Evolutionary conservation across 2,113 vertebrate genomes (phyloP).

Genomic region (Eurypyga helias): DNA sequence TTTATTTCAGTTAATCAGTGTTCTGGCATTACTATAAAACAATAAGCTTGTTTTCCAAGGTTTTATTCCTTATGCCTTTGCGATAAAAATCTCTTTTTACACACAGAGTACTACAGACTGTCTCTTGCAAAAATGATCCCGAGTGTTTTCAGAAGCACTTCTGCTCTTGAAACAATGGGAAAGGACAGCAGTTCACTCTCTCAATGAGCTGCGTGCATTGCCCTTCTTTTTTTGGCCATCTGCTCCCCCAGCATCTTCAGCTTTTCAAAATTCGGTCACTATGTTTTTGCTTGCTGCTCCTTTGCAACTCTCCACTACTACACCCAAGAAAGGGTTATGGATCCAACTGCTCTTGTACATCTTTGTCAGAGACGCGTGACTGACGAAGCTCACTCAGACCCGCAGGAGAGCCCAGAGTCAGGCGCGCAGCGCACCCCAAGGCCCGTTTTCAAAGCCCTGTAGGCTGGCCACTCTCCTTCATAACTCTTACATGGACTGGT

Average conservation of each 20-base stretch:
- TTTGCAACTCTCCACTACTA: neutral
- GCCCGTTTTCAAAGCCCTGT: neutral
- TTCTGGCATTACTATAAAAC: neutral
- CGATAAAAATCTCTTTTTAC: neutral
- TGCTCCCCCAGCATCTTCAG: neutral
- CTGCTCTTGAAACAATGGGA: neutral
- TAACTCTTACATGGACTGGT: neutral
- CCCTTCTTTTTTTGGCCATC: neutral
- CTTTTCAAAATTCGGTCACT: neutral
- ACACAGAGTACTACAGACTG: neutral
- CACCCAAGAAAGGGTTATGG: neutral
- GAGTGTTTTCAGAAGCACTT: neutral
- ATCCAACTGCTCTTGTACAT: neutral
- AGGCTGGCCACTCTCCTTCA: neutral
- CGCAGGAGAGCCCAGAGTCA: neutral
- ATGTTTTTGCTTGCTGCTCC: neutral
- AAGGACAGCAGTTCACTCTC: neutral
- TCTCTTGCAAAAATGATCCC: neutral
- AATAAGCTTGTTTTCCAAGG: neutral
- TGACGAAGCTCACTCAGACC: neutral
- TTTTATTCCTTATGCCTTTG: neutral
- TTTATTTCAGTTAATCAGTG: neutral
- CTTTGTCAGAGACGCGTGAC: neutral
- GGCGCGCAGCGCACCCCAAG: neutral
- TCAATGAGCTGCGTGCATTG: neutral